Conservation (phyloP, 2,888 invertebrate genomes). For the Cataglyphis rosenhaueri region DNA sequence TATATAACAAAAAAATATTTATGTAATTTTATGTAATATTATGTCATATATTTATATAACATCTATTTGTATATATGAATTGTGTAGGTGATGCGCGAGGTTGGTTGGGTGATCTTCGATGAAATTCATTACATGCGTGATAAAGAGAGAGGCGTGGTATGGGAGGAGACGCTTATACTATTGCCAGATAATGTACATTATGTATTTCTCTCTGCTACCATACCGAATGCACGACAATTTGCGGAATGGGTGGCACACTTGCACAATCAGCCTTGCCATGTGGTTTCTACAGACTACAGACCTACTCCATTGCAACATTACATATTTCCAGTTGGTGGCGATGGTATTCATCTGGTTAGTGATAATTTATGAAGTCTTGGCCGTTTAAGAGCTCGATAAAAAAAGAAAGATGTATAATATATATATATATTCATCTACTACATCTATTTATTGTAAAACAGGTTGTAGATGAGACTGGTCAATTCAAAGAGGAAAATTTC, state of each 20-base stretch:
- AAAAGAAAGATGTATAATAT: neutral
- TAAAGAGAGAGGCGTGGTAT: constrained; percentile 99
- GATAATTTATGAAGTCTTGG: constrained; percentile 41
- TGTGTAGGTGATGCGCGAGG: constrained; percentile 94
- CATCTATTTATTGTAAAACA: constrained; percentile 51
- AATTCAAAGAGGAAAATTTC: constrained; percentile 99
- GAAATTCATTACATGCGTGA: constrained; percentile 99
- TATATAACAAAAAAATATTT: neutral
- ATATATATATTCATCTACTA: neutral
- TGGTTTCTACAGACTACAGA: constrained; percentile 99
- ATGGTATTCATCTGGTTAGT: constrained; percentile 96
- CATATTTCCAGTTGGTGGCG: constrained; percentile 98
- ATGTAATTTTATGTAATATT: too few species aligned
- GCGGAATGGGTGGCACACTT: constrained; percentile 97
- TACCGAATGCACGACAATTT: constrained; percentile 99
- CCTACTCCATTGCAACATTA: constrained; percentile 99
- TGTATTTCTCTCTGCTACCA: constrained; percentile 99
- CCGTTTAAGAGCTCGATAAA: neutral
- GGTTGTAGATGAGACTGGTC: constrained; percentile 89
- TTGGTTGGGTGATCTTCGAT: constrained; percentile 99
- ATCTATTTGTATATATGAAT: constrained; percentile 29
- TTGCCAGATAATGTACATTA: constrained; percentile 99
- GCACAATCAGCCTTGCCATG: constrained; percentile 98
- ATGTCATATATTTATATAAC: constrained; percentile 2
- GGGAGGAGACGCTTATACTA: constrained; percentile 99